Percentiles rank a stretch among this genome's conserved stretches.
phyloP scores from a whole-genome alignment of 2,797 vertebrate genomes.

The Lycodopsis pacificus region DNA sequence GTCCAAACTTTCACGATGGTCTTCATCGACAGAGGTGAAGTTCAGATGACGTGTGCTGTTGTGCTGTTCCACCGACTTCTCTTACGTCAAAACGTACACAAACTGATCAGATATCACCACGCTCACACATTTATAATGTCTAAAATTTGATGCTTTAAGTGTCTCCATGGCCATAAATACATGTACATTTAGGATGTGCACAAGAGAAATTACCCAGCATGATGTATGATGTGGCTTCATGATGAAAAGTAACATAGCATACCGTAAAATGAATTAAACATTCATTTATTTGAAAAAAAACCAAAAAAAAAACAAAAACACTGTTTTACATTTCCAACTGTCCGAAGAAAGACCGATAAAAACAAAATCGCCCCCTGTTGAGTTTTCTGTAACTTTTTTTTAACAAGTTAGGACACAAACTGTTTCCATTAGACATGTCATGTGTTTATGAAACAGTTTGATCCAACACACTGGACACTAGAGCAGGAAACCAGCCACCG shows the following conservation, averaged over 20 bases:
- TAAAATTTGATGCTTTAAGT: constrained; percentile 37
- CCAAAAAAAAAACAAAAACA: constrained; percentile 45
- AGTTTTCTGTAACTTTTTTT: constrained; percentile 41
- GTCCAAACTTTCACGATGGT: constrained; percentile 68
- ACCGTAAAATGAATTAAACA: constrained; percentile 71
- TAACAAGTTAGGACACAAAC: constrained; percentile 49
- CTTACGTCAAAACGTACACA: constrained; percentile 19
- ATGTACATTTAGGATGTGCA: constrained; percentile 38
- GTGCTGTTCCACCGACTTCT: constrained; percentile 34
- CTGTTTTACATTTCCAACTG: constrained; percentile 69
- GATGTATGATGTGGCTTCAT: constrained; percentile 16
- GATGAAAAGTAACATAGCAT: constrained; percentile 59
- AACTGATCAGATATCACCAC: constrained; percentile 11
- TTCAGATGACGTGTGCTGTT: constrained; percentile 50
- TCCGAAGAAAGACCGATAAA: constrained; percentile 51
- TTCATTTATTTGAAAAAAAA: constrained; percentile 72
- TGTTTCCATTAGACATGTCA: constrained; percentile 34
- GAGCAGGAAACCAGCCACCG: constrained; percentile 64
- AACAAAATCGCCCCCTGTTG: constrained; percentile 37
- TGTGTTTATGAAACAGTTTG: constrained; percentile 35
- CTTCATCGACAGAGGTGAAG: constrained; percentile 66
- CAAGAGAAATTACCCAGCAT: constrained; percentile 39
- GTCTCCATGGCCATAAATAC: constrained; percentile 33
- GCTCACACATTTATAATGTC: constrained; percentile 24
- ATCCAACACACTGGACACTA: constrained; percentile 49